Percentiles rank a stretch among this genome's conserved stretches.
These are phyloP conservation scores for Adelges cooleyi DNA, from an alignment of 1,140 invertebrate genomes.

Conservation along the genomic window DNA sequence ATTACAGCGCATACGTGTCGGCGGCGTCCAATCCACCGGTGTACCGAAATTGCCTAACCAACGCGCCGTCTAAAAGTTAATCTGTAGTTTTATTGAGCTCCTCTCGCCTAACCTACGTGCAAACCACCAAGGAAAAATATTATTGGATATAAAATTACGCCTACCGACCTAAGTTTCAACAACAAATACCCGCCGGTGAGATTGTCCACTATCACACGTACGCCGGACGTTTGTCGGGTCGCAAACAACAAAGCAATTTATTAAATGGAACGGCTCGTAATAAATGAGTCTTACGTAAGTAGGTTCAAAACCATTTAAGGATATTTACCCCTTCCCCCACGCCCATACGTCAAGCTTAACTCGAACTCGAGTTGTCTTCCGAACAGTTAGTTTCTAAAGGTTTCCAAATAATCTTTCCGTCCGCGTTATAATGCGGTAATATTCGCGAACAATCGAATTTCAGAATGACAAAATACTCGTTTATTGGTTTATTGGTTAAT, in stretches of 20 bases:
- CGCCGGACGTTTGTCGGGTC: conserved; percentile 15
- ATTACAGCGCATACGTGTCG: neutral
- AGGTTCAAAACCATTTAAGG: too few species aligned
- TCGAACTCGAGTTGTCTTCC: too few species aligned
- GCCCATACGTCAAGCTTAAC: too few species aligned
- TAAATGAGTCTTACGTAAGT: conserved; percentile 15
- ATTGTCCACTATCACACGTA: conserved; percentile 19
- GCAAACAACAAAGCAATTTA: conserved; percentile 17
- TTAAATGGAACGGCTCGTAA: conserved; percentile 21
- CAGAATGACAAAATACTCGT: too few species aligned
- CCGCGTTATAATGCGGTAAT: too few species aligned
- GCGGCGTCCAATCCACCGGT: neutral
- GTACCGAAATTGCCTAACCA: neutral
- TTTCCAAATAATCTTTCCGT: too few species aligned
- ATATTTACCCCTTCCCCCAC: too few species aligned
- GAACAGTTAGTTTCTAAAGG: too few species aligned
- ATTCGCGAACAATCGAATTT: too few species aligned
- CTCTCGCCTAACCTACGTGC: too few species aligned
- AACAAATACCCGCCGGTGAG: conserved; percentile 14
- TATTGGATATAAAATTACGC: conserved; percentile 10
- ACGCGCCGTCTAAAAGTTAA: neutral
- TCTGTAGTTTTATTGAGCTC: neutral
- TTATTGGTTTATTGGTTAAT: too few species aligned
- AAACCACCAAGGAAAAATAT: neutral
- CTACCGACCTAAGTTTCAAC: conserved; percentile 10